Evolutionary conservation across 1,140 invertebrate species (phyloP).

Genomic region (Nomia melanderi): DNA sequence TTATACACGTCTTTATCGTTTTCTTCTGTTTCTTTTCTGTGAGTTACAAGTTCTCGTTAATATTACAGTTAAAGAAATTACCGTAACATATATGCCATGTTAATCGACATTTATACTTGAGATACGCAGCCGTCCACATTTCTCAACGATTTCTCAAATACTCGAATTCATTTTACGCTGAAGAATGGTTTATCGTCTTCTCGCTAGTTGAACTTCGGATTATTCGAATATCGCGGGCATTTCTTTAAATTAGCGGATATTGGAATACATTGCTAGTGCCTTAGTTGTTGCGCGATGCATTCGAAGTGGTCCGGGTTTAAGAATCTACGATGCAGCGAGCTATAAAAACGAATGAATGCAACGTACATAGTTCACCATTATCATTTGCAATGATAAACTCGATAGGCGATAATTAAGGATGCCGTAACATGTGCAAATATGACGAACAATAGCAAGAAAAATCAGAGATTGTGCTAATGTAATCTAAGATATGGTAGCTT

Average conservation of each 20-base stretch:
- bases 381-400: background rate
- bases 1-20: background rate
- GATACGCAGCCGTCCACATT: constrained; percentile 39
- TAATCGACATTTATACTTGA: constrained; percentile 14
- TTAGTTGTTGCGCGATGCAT: constrained; percentile 43
- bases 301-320: constrained; percentile 17
- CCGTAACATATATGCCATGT: constrained; percentile 1
- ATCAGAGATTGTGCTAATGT: constrained; percentile 9
- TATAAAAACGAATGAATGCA: background rate
- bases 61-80: background rate
- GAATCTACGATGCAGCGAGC: background rate
- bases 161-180: constrained; percentile 26
- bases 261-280: constrained; percentile 33
- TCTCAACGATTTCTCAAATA: constrained; percentile 22
- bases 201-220: background rate
- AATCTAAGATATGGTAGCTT: background rate
- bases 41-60: background rate
- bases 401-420: background rate
- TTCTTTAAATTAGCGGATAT: constrained; percentile 8
- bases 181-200: constrained; percentile 10
- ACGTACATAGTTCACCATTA: background rate
- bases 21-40: background rate
- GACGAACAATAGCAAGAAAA: background rate
- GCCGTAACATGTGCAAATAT: background rate
- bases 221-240: constrained; percentile 1